Evolutionary conservation across 2,797 vertebrate genomes (phyloP).

Genomic region (Enteromius thamalakanensis): DNA sequence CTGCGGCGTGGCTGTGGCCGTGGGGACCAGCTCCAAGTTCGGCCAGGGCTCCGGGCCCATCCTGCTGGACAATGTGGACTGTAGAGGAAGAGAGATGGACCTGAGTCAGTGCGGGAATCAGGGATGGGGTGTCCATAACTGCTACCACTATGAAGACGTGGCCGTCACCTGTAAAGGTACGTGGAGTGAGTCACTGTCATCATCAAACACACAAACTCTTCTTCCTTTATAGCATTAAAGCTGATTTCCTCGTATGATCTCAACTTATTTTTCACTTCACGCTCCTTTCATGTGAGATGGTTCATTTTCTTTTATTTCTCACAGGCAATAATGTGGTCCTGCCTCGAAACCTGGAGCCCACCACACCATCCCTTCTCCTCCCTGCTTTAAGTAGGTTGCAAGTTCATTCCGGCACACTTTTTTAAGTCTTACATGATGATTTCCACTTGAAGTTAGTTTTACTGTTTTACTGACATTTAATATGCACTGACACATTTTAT

Average conservation of each 20-base stretch:
- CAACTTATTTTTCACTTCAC: background rate
- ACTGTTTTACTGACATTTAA: too few relatives aligned
- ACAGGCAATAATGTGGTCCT: constrained; percentile 63
- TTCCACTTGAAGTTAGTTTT: background rate
- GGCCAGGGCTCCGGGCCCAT: constrained; percentile 88
- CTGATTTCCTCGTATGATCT: constrained; percentile 1
- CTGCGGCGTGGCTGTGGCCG: constrained; percentile 83
- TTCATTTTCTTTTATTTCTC: background rate
- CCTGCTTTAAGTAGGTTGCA: constrained; percentile 70
- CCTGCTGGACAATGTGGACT: constrained; percentile 93
- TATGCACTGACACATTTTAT: too few relatives aligned
- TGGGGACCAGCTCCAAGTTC: constrained; percentile 82
- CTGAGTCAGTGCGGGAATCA: constrained; percentile 87
- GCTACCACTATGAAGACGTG: constrained; percentile 97
- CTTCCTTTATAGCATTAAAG: background rate
- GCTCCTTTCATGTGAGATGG: background rate
- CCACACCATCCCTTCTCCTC: constrained; percentile 59
- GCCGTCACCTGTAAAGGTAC: constrained; percentile 88
- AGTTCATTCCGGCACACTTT: background rate
- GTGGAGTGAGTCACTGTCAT: too few relatives aligned
- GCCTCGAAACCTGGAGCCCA: constrained; percentile 50
- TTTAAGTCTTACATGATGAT: background rate
- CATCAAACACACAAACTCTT: background rate
- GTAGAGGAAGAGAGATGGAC: constrained; percentile 83
- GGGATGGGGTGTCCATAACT: constrained; percentile 96